These are phyloP conservation scores for Trochalopteron elliotii DNA, from an alignment of 2,113 vertebrate genomes.

Conservation along the genomic window DNA sequence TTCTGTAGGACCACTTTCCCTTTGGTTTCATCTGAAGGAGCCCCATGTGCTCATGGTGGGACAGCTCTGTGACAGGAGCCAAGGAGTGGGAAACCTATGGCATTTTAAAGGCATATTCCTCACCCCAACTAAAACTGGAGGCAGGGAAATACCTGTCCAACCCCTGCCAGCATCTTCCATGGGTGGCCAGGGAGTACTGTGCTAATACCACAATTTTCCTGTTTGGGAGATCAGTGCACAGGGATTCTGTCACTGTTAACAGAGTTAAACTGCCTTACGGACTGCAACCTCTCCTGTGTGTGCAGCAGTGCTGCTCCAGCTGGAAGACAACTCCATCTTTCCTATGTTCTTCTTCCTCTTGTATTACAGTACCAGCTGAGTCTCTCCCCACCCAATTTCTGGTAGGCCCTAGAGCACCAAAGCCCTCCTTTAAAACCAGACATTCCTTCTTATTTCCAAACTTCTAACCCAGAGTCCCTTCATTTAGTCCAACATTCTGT, in stretches of 20 bases:
- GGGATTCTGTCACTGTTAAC: background rate
- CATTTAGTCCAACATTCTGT: background rate
- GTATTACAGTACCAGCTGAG: background rate
- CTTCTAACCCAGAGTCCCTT: background rate
- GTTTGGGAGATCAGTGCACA: background rate
- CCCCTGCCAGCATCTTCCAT: background rate
- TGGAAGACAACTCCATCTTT: background rate
- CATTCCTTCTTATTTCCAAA: background rate
- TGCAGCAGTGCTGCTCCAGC: background rate
- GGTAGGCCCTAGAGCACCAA: background rate
- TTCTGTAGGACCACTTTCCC: background rate
- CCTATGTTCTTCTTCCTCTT: background rate
- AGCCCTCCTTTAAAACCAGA: background rate
- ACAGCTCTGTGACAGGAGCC: background rate
- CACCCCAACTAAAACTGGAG: background rate
- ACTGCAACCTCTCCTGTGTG: background rate
- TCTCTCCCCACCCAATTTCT: background rate
- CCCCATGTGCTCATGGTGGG: background rate
- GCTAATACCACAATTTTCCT: background rate
- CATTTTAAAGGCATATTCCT: rapidly evolving
- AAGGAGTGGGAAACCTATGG: background rate
- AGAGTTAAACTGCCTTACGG: background rate
- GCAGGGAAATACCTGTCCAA: rapidly evolving
- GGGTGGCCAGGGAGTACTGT: background rate
- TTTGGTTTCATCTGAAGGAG: background rate